Conservation (phyloP, 2,888 invertebrate species). For the Thymelicus acteon region DNA sequence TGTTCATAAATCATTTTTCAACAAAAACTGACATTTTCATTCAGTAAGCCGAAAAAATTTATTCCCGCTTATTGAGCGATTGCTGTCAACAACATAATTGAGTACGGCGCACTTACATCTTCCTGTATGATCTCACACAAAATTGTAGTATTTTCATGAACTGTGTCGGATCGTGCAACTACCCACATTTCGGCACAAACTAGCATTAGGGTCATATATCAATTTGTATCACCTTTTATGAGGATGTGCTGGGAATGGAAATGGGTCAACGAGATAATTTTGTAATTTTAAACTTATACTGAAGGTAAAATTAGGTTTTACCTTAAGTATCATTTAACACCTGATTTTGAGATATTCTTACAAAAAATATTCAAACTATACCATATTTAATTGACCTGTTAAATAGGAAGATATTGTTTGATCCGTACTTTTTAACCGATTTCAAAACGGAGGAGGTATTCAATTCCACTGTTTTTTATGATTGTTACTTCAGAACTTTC, state of each 20-base stretch:
- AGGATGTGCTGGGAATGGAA: slow-evolving; percentile 42
- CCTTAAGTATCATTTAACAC: no score
- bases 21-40: background rate
- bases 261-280: slow-evolving; percentile 12
- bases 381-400: no score
- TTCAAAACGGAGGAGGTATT: no score
- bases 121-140: slow-evolving; percentile 69
- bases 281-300: slow-evolving; percentile 6
- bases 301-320: no score
- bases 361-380: no score
- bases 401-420: no score
- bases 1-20: no score
- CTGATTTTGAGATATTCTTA: no score
- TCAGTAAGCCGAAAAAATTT: background rate
- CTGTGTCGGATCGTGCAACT: slow-evolving; percentile 45
- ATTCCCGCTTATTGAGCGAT: slow-evolving; percentile 2
- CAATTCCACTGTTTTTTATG: no score
- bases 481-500: no score
- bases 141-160: slow-evolving; percentile 58
- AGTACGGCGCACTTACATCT: slow-evolving; percentile 38
- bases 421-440: no score
- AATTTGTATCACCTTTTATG: slow-evolving; percentile 46
- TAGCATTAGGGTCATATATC: slow-evolving; percentile 55
- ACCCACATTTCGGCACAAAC: slow-evolving; percentile 42
- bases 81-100: slow-evolving; percentile 11